Percentiles rank a stretch among this genome's conserved stretches.
Evolutionary conservation across 2,797 vertebrate genomes (phyloP).

Genomic region (Amniataba percoides): DNA sequence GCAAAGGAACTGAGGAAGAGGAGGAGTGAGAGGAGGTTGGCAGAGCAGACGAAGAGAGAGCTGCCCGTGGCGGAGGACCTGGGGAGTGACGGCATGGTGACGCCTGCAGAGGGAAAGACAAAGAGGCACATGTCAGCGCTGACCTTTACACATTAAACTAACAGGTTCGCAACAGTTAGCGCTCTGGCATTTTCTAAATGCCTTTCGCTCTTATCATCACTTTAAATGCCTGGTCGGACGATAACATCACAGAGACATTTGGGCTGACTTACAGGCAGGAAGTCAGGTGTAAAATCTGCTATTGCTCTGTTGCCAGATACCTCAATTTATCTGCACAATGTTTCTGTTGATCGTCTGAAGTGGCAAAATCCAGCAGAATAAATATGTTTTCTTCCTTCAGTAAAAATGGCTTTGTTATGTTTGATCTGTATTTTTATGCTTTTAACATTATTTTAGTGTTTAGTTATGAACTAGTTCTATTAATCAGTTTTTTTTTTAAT

Average conservation of each 20-base stretch:
- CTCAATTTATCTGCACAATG: not conserved
- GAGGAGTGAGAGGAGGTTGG: slow-evolving; percentile 80
- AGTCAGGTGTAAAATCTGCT: not conserved
- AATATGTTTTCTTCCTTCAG: not conserved
- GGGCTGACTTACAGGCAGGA: not conserved
- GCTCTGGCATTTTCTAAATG: slow-evolving; percentile 52
- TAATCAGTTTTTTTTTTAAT: not conserved
- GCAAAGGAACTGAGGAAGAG: slow-evolving; percentile 75
- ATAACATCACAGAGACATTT: slow-evolving; percentile 10
- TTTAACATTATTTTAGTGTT: not conserved
- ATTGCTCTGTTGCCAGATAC: not conserved
- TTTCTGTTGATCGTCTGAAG: not conserved
- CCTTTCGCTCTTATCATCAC: slow-evolving; percentile 28
- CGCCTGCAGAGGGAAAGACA: slow-evolving; percentile 68
- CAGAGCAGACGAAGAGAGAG: slow-evolving; percentile 73
- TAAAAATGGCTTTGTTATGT: not conserved
- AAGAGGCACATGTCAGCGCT: slow-evolving; percentile 57
- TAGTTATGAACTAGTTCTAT: too few relatives aligned
- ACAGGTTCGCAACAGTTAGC: slow-evolving; percentile 30
- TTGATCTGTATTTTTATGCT: not conserved
- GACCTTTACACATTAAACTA: slow-evolving; percentile 59
- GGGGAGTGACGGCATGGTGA: slow-evolving; percentile 74
- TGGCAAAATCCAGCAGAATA: not conserved
- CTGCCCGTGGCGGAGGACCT: slow-evolving; percentile 71
- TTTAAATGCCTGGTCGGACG: slow-evolving; percentile 33